phyloP scores from a whole-genome alignment of 1,140 invertebrate genomes.

The Drosophila sp. region DNA sequence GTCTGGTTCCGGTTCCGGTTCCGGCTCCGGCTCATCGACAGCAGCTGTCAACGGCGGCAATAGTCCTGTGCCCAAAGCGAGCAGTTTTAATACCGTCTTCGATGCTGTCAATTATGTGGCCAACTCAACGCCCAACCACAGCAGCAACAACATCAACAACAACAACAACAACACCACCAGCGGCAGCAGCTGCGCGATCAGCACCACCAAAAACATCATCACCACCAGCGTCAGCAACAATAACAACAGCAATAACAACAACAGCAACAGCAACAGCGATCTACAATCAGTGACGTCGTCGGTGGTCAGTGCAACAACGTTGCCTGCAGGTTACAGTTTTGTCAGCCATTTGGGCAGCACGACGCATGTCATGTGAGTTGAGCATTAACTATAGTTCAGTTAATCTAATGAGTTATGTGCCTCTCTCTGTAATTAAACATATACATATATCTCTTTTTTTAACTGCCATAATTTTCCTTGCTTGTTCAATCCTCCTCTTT shows the following conservation, averaged over 20 bases:
- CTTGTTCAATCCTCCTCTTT: too few species aligned
- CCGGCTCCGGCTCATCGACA: conserved; percentile 63
- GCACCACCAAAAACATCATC: too few species aligned
- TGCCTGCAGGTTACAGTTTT: conserved; percentile 59
- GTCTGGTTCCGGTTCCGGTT: conserved; percentile 46
- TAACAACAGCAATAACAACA: conserved; percentile 26
- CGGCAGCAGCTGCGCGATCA: conserved; percentile 2
- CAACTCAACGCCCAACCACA: conserved; percentile 29
- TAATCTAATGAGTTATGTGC: too few species aligned
- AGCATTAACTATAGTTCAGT: neutral
- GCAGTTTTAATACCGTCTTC: conserved; percentile 53
- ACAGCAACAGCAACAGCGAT: conserved; percentile 12
- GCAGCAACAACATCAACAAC: conserved; percentile 37
- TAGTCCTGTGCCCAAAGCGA: conserved; percentile 68
- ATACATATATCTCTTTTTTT: too few species aligned
- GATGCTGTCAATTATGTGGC: conserved; percentile 68
- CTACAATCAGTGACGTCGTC: conserved; percentile 17
- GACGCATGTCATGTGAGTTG: conserved; percentile 67
- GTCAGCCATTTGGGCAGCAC: conserved; percentile 50
- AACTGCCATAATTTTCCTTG: neutral
- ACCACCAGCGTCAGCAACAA: conserved; percentile 1
- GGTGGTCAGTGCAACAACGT: conserved; percentile 42
- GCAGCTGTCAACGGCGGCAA: conserved; percentile 78
- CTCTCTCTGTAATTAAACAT: too few species aligned
- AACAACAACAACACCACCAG: conserved; percentile 26